These are phyloP conservation scores for Tetraodon nigroviridis DNA, from an alignment of 2,113 vertebrate genomes.

Conservation along the genomic window DNA sequence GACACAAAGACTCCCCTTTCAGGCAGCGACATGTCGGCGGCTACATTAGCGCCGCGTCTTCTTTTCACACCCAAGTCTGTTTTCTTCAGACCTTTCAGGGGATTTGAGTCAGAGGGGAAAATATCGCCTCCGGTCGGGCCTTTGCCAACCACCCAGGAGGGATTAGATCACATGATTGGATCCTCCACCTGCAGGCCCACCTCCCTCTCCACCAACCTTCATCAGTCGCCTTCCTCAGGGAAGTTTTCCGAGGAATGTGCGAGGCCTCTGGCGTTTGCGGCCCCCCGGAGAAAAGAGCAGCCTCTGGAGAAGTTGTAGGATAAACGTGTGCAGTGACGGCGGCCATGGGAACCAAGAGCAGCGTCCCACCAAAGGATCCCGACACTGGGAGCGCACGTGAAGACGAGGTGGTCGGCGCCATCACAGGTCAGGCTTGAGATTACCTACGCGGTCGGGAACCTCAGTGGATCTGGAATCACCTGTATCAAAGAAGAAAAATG, in stretches of 20 bases:
- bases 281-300: background rate
- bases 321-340: constrained; percentile 15
- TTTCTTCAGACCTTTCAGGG: background rate
- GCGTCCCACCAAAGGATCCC: constrained; percentile 19
- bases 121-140: background rate
- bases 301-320: constrained; percentile 9
- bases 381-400: constrained; percentile 6
- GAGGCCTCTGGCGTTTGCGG: no score
- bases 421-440: constrained; percentile 34
- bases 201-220: no score
- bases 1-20: constrained; percentile 42
- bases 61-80: constrained; percentile 7
- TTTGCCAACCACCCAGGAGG: constrained; percentile 36
- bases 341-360: constrained; percentile 58
- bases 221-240: no score
- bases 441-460: no score
- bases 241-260: no score
- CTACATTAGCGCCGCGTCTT: constrained; percentile 5
- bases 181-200: background rate
- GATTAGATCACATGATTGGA: constrained; percentile 44
- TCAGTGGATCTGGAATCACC: no score
- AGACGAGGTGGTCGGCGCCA: constrained; percentile 7
- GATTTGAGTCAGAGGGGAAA: background rate
- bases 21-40: constrained; percentile 22
- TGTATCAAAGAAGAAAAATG: no score